Evolutionary conservation across 2,113 vertebrate species (phyloP).

Genomic region (Brachionichthys hirsutus): DNA sequence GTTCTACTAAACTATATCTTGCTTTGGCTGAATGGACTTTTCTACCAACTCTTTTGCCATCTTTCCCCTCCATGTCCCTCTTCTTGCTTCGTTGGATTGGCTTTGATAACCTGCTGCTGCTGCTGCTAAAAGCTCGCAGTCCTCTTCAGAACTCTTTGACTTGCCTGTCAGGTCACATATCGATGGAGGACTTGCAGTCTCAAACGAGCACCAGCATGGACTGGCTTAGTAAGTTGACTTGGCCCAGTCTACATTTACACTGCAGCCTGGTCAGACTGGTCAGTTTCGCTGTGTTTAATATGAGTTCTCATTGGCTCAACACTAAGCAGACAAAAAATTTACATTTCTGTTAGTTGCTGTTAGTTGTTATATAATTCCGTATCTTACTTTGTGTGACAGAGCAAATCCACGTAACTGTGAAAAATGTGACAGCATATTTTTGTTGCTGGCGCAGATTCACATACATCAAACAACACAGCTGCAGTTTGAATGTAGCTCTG

Average conservation of each 20-base stretch:
- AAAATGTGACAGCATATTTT: neutral
- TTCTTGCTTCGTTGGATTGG: constrained; percentile 51
- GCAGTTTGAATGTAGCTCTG: constrained; percentile 31
- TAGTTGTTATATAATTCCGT: too few species aligned
- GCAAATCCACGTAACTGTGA: neutral
- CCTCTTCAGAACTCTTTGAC: constrained; percentile 91
- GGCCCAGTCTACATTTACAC: constrained; percentile 18
- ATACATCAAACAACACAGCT: neutral
- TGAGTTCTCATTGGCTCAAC: neutral
- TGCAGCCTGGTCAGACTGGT: constrained; percentile 10
- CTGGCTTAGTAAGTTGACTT: constrained; percentile 93
- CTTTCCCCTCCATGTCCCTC: constrained; percentile 54
- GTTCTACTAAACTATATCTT: constrained; percentile 41
- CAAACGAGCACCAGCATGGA: constrained; percentile 90
- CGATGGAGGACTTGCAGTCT: constrained; percentile 85
- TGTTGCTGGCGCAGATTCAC: neutral
- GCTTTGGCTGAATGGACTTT: constrained; percentile 55
- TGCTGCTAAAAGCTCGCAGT: constrained; percentile 85
- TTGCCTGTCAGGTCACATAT: constrained; percentile 87
- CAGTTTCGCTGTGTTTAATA: neutral
- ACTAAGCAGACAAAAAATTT: too few species aligned
- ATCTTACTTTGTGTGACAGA: too few species aligned
- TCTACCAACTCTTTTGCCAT: constrained; percentile 34
- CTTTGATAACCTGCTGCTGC: constrained; percentile 67
- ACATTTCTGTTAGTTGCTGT: too few species aligned